Percentiles rank a stretch among this genome's conserved stretches.
Conservation (phyloP, 2,888 invertebrate species). For the Thereva unica region DNA sequence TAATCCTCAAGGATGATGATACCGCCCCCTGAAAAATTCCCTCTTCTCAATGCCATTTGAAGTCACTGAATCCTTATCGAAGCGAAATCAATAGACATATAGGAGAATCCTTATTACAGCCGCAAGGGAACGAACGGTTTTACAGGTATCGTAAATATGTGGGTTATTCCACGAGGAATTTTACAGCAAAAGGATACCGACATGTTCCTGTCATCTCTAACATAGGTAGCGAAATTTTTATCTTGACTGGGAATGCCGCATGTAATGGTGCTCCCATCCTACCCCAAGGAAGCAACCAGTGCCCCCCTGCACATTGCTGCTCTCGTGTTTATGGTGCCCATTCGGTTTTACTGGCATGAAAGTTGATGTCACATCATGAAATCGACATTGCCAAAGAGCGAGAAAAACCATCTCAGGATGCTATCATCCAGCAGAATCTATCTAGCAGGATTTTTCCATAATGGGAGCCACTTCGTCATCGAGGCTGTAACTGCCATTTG, state of each 20-base stretch:
- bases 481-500: conserved; percentile 14
- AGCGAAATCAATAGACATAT: too few species aligned
- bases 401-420: conserved; percentile 21
- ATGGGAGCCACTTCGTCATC: conserved; percentile 27
- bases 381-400: neutral
- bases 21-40: too few species aligned
- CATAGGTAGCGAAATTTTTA: conserved; percentile 29
- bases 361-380: conserved; percentile 21
- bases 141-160: conserved; percentile 25
- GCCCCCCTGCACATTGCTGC: too few species aligned
- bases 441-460: conserved; percentile 4
- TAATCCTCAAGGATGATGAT: too few species aligned
- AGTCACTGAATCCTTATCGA: too few species aligned
- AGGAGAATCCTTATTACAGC: too few species aligned
- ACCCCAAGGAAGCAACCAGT: neutral
- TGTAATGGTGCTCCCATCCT: conserved; percentile 22
- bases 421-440: conserved; percentile 18
- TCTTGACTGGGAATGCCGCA: conserved; percentile 13
- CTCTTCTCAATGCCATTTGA: too few species aligned
- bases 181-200: conserved; percentile 29
- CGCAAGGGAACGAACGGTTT: neutral
- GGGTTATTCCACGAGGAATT: conserved; percentile 15
- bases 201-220: conserved; percentile 27
- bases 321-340: too few species aligned
- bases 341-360: neutral